A percentile compares a stretch with the other conserved stretches of the same genome.
phyloP scores from a whole-genome alignment of 2,113 vertebrate species.

The Boleophthalmus pectinirostris region DNA sequence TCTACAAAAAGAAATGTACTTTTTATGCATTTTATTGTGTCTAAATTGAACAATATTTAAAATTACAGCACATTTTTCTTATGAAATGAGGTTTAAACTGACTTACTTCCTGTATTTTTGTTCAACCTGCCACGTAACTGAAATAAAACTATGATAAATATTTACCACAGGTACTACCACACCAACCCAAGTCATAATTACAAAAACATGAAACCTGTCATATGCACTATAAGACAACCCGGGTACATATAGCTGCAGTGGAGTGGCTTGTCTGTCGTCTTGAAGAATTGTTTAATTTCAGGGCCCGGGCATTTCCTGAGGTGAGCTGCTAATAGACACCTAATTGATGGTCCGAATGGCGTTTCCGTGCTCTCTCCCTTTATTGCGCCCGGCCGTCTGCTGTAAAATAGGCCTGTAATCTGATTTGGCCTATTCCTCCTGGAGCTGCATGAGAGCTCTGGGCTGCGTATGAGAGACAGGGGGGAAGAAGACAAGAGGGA shows the following conservation, averaged over 20 bases:
- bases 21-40: too few relatives aligned
- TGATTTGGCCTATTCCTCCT: conserved; percentile 95
- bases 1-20: too few relatives aligned
- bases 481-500: background rate
- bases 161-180: too few relatives aligned
- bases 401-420: conserved; percentile 99
- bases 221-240: too few relatives aligned
- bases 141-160: too few relatives aligned
- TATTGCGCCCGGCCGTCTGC: conserved; percentile 98
- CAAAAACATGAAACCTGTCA: too few relatives aligned
- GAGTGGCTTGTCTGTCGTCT: conserved; percentile 78
- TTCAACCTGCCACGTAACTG: too few relatives aligned
- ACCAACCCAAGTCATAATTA: too few relatives aligned
- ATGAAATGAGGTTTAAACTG: too few relatives aligned
- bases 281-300: conserved; percentile 89
- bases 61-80: too few relatives aligned
- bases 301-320: conserved; percentile 90
- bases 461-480: conserved; percentile 71
- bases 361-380: conserved; percentile 95
- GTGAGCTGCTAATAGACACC: conserved; percentile 99
- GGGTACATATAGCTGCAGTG: conserved; percentile 59
- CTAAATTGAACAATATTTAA: too few relatives aligned
- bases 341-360: conserved; percentile 99
- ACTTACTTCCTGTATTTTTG: too few relatives aligned
- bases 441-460: conserved; percentile 91